phyloP scores from a whole-genome alignment of 1,140 invertebrate genomes.

The Spodoptera litura region DNA sequence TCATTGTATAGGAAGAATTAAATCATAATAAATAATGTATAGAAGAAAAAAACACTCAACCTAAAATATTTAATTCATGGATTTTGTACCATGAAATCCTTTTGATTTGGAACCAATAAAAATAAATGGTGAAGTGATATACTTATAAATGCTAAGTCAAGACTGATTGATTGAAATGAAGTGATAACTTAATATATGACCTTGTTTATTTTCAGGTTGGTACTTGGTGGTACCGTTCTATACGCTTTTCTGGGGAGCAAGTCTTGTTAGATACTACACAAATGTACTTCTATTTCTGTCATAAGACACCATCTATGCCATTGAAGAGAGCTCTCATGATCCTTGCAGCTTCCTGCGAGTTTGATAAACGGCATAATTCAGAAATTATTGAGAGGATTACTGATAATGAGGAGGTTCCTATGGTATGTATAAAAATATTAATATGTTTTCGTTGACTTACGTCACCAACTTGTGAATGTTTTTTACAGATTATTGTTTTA shows the following conservation, averaged over 20 bases:
- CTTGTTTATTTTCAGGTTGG: conserved; percentile 90
- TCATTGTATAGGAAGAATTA: too few relatives aligned
- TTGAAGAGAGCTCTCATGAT: conserved; percentile 98
- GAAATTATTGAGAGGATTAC: conserved; percentile 97
- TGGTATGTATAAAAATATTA: conserved; percentile 86
- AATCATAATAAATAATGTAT: background rate
- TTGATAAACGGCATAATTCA: conserved; percentile 96
- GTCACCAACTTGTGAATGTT: too few relatives aligned
- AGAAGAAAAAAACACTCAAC: background rate
- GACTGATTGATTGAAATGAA: too few relatives aligned
- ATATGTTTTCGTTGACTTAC: background rate
- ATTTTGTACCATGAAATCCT: conserved; percentile 5
- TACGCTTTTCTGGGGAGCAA: conserved; percentile 98
- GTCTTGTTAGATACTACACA: conserved; percentile 98
- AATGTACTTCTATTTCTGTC: conserved; percentile 98
- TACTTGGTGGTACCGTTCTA: conserved; percentile 99
- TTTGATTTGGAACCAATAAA: background rate
- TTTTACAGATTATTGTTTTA: too few relatives aligned
- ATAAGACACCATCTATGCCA: conserved; percentile 97
- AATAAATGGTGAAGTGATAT: too few relatives aligned
- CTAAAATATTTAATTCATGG: background rate
- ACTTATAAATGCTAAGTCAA: too few relatives aligned
- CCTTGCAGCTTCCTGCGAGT: conserved; percentile 97
- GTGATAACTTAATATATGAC: too few relatives aligned
- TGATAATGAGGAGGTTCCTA: conserved; percentile 98